These are phyloP conservation scores for Amphipoea lucens DNA, from an alignment of 2,888 invertebrate genomes.

Conservation along the genomic window DNA sequence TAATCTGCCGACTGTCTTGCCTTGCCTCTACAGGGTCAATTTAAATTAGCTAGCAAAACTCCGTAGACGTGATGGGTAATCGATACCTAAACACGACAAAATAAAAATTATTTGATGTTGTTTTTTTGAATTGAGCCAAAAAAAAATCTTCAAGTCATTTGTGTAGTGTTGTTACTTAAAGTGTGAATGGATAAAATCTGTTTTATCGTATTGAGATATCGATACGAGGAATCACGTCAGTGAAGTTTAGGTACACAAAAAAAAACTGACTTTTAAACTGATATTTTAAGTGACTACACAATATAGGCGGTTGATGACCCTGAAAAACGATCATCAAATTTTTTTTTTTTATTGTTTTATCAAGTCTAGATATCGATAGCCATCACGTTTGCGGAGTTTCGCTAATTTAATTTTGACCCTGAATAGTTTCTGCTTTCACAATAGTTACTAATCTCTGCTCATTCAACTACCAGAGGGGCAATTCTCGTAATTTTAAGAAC, in stretches of 20 bases:
- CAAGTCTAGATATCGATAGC: too few relatives aligned
- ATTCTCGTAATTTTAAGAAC: too few relatives aligned
- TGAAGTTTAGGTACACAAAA: not conserved
- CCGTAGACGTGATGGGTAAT: not conserved
- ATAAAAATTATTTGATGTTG: not conserved
- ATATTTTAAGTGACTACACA: too few relatives aligned
- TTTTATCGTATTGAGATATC: not conserved
- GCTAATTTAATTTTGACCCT: not conserved
- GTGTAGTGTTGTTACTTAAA: not conserved
- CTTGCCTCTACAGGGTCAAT: not conserved
- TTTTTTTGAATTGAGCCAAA: not conserved
- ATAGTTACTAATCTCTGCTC: not conserved
- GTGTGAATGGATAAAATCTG: not conserved
- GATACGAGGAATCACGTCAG: not conserved
- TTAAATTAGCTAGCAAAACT: not conserved
- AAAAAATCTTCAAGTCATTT: not conserved
- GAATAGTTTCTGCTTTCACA: conserved; percentile 14
- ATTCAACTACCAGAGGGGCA: too few relatives aligned
- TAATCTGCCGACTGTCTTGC: not conserved
- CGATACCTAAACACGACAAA: not conserved
- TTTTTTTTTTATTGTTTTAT: too few relatives aligned
- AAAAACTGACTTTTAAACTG: not conserved
- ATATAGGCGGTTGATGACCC: too few relatives aligned
- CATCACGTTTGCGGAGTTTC: not conserved
- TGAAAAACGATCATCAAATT: too few relatives aligned